Conservation (phyloP, 2,797 vertebrate species). For the Babyrousa celebensis region DNA sequence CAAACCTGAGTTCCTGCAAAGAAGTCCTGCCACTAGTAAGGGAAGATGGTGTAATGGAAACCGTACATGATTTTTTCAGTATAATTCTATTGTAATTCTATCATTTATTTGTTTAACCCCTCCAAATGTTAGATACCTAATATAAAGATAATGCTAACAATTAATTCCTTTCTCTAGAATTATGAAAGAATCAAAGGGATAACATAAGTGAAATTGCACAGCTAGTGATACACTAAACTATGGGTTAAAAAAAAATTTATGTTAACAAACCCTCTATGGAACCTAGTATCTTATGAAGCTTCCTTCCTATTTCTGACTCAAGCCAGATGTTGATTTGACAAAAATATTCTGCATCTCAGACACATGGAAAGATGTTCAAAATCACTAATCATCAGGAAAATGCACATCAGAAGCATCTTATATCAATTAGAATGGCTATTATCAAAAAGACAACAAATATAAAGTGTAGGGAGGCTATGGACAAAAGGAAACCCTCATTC, state of each 20-base stretch:
- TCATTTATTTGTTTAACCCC: not conserved
- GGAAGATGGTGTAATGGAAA: not conserved
- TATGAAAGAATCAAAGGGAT: not conserved
- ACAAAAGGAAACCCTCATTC: not conserved
- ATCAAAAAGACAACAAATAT: not conserved
- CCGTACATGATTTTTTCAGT: not conserved
- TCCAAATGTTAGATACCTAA: not conserved
- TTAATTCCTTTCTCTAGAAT: not conserved
- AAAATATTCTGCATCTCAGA: not conserved
- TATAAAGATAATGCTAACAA: not conserved
- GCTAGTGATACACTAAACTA: not conserved
- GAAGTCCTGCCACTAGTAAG: not conserved
- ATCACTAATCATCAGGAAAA: not conserved
- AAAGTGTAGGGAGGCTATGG: not conserved
- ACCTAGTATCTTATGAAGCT: not conserved
- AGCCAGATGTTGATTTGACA: not conserved
- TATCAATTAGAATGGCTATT: not conserved
- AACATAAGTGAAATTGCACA: not conserved
- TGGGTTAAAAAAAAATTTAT: not conserved
- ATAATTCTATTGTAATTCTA: not conserved
- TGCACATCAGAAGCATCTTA: not conserved
- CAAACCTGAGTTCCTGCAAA: not conserved
- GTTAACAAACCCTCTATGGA: not conserved
- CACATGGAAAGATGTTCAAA: not conserved
- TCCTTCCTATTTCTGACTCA: not conserved